Evolutionary conservation across 1,140 invertebrate species (phyloP), one percentile per base, ranked within the genome.

Genomic region (Argopecten irradians): DNA sequence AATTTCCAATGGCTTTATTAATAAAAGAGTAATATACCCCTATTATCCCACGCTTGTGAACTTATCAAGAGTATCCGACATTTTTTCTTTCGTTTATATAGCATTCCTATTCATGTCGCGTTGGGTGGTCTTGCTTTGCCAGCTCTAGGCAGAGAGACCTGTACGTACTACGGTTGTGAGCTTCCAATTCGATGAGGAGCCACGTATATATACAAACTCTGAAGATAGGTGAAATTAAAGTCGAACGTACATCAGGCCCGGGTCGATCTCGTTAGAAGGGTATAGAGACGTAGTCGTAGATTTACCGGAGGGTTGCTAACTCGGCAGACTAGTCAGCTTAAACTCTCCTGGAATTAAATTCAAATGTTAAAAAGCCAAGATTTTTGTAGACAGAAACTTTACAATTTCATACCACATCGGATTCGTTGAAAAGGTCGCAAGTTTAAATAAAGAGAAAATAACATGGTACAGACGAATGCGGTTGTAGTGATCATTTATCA

Each of bases 141-240:
- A 71, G 55, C 55, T n/a, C 28, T 8, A 71, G 55, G 55, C 55
- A 71, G n/a, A n/a, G n/a, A n/a, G n/a, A 11, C 55, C 55, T n/a
- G 28, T 16, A 28, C 55, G n/a, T n/a, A 28, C 55, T 71, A 22
- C 55, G 55, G 55, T 71, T 71, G 55, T 71, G 55, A 71, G 55
- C 55, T 71, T 28, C 43, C 55, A 71, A 71, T 71, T 71, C 55
- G 55, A 71, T 71, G 22, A 71, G n/a, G 22, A 28, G 36, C 22
- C 55, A 71, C 28, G 55, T 71, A 71, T 71, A 55, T 55, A 55
- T 55, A 55, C 43, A 55, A 55, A 55, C 22, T 19, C 43, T 55
- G n/a, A 71, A 71, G 55, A 71, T 71, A 71, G 55, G 55, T 71
- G 55, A 71, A 71, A 71, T 71, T 71, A 71, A 71, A 71, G 22